Percentiles rank a stretch among this genome's conserved stretches.
phyloP scores from a whole-genome alignment of 2,113 vertebrate genomes.

The Plotosus lineatus region DNA sequence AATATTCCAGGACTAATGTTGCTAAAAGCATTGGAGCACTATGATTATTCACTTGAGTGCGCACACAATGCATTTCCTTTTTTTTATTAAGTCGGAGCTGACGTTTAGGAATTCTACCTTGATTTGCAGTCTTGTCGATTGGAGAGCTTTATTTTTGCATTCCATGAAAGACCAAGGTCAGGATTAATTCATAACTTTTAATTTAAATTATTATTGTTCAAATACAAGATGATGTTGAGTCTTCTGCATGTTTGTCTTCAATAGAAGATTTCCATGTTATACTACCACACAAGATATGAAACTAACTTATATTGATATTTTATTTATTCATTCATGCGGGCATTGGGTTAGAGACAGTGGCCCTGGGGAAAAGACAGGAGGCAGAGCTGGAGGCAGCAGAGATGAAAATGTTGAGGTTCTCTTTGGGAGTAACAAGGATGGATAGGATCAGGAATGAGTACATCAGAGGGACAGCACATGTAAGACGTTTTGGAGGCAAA shows the following conservation, averaged over 20 bases:
- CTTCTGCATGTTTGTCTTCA: not conserved
- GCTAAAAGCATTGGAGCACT: conserved; percentile 61
- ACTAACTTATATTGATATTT: not conserved
- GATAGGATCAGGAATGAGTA: no score
- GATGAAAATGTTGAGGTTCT: no score
- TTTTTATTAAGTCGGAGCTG: not conserved
- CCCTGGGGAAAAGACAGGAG: no score
- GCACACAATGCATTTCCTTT: not conserved
- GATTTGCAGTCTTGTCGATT: not conserved
- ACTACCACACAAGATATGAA: not conserved
- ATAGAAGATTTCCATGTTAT: not conserved
- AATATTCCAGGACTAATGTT: conserved; percentile 53
- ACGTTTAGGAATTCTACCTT: not conserved
- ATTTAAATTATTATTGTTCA: not conserved
- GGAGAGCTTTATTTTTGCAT: not conserved
- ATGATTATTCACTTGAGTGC: conserved; percentile 57
- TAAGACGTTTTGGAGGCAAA: no score
- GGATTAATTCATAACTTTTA: no score
- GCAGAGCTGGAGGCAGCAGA: no score
- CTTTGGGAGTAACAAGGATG: no score
- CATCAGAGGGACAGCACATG: no score
- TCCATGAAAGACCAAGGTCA: not conserved
- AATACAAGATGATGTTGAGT: not conserved
- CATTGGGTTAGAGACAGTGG: no score
- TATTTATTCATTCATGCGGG: no score